Base-by-base conservation (phyloP, 2,888 invertebrate genomes). In the Epiblema foenella region DNA sequence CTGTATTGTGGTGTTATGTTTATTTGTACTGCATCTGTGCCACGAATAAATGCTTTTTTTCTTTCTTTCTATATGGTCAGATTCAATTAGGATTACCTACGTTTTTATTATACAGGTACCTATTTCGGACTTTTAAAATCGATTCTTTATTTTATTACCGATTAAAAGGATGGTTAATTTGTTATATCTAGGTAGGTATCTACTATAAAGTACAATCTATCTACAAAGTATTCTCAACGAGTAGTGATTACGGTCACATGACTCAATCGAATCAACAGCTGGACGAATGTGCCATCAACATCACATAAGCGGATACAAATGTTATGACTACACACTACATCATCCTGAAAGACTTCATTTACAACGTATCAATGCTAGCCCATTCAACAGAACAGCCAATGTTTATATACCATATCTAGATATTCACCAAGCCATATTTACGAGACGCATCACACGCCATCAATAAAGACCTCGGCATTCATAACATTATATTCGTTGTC, bases 271-370 rank as follows among this genome's bases (percentile, higher is more conserved):
- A 46, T n/a, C n/a, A 46, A 46, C 46, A 57, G 10, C 17, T 17
- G 5, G 17, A 15, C 57, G 29, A 5, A 37, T 17, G 33, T 57
- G 29, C 29, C 56, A 33, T 8, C 29, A 20, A 20, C 12, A 29
- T n/a, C 56, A 33, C n/a, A 12, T 11, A 18, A 2, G 9, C 33
- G 7, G n/a, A 1, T 24, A 24, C 9, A 33, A 33, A 15, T 37
- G 37, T 57, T 7, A 17, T 51, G 18, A 29, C 15, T 7, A 29
- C n/a, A 2, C 1, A 29, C 15, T 7, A 29, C n/a, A 2, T 0
- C 24, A 18, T 15, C 56, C 52, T 64, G 52, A 64, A 64, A 54
- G 63, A 63, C 37, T 54, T 20, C 64, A 64, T 54, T 64, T 37
- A 64, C 52, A 52, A 46, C 46, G 46, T 42, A 42, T 12, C 15